phyloP scores from a whole-genome alignment of 2,113 vertebrate species.

The Pavo muticus region DNA sequence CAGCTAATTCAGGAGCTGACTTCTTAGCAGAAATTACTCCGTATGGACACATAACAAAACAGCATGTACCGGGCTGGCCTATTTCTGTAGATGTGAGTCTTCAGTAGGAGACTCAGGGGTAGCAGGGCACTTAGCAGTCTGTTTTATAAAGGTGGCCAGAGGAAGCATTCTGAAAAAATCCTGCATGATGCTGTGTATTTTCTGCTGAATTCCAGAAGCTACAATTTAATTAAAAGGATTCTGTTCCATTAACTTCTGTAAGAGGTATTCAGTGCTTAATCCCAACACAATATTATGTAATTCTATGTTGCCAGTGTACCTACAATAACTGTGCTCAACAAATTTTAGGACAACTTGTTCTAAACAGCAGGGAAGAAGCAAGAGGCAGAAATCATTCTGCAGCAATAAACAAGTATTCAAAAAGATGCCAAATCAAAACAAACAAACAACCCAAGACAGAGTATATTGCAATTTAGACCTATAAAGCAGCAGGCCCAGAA shows the following conservation, averaged over 20 bases:
- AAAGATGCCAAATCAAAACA: neutral
- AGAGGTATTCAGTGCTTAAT: neutral
- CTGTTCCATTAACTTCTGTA: neutral
- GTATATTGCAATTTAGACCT: neutral
- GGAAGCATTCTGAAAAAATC: neutral
- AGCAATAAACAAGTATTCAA: neutral
- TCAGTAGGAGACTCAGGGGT: neutral
- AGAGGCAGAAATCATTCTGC: neutral
- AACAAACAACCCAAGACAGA: neutral
- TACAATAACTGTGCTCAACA: neutral
- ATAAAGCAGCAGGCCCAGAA: neutral
- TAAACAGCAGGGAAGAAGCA: neutral
- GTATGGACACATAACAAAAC: neutral
- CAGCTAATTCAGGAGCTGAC: neutral
- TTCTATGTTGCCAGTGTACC: neutral
- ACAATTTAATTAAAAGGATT: slow-evolving; percentile 10
- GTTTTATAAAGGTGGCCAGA: neutral
- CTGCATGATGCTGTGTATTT: slow-evolving; percentile 4
- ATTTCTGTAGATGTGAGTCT: neutral
- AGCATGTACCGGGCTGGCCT: neutral
- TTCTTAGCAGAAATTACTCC: neutral
- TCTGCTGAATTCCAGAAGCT: neutral
- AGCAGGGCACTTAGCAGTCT: neutral
- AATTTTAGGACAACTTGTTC: neutral
- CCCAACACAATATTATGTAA: neutral